Base-by-base conservation (phyloP, 1,140 invertebrate genomes). In the Drosophila ananassae region DNA sequence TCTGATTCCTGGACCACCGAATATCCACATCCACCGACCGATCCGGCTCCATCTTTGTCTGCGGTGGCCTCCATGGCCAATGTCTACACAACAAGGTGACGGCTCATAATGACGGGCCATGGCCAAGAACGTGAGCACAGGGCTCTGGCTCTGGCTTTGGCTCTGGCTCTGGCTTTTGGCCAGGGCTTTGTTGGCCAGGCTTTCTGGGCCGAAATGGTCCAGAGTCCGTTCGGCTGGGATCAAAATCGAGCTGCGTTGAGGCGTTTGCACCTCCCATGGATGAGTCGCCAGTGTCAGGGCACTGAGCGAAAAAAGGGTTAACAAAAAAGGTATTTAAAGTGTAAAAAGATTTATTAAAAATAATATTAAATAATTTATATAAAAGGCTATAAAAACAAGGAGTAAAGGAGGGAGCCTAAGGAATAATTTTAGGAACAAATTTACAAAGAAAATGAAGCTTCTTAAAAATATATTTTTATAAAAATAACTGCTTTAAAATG, bases 81-180 rank as follows among this genome's bases (percentile, higher is more conserved):
- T 82, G 82, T 87, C 83, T 89, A 87, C 82, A 89, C 76, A 83
- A 89, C 79, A 89, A 87, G 79, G 83, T 89, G 83, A 89, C 83
- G 84, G 83, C 83, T 89, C 77, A 89, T 89, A 87, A 89, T 83
- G 83, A 89, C 82, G 82, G 78, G 64, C 66, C 73, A 76, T 68
- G 73, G 73, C 63, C 73, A 64, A 75, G 72, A 75, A 76, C 73
- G 54, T 67, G 73, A 60, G 63, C 51, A 24, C 51, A 34, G 41
- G 41, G 41, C 17, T 12, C 17, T 4, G 41, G 41, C 17, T 12
- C 17, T 4, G 39, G 13, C 8, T 9, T 9, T 7, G 8, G 17
- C 17, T 17, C 17, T 17, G 17, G 17, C 17, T 17, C 17, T 17
- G 17, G 17, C 17, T 44, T 12, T 44, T 44, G n/a, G 41, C n/a